Base-by-base conservation (phyloP, 2,888 invertebrate species). In the Fragum whitleyi region DNA sequence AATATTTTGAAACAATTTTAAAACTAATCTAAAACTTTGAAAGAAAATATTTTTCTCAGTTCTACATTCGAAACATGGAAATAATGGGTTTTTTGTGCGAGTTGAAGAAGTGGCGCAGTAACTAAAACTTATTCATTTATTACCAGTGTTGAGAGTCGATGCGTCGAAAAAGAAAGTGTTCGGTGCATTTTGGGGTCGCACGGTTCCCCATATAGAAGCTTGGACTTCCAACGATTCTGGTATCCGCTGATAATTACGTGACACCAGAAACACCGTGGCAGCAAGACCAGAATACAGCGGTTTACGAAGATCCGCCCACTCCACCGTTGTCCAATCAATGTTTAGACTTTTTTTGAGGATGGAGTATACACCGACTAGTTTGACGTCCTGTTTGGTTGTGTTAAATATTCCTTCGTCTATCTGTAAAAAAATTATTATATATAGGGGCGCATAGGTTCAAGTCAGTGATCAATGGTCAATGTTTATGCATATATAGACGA, bases 221-320 rank as follows among this genome's bases (percentile, higher is more conserved):
- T 85, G 85, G 2, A 74, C 36, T 59, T 76, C 74, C 19, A 36
- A 14, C 26, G 65, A 55, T 53, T 83, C 80, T 39, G 85, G 85
- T 32, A 85, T 76, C 11, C 16, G 28, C 11, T 69, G 51, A 9
- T 81, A 77, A 53, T 74, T 77, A 29, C 74, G 74, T 1, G 80
- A 53, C 23, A 75, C 29, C 3, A 85, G 9, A 62, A 78, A 86
- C 51, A 90, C 75, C 19, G 89, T 71, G 3, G 91, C 90, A 0
- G 88, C 91, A 19, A 92, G 84, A 11, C 89, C 92, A 19, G 90
- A 91, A 71, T 89, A 86, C 21, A 91, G 77, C 11, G 92, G 91
- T 61, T 87, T 88, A 29, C 83, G 81, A 3, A 91, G 81, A 59
- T 91, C 91, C 16, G 65, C 47, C 90, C 91, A 92, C 19, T 73